A percentile compares a stretch with the other conserved stretches of the same genome.
Conservation (phyloP, 2,113 vertebrate species). For the Azemiops feae region DNA sequence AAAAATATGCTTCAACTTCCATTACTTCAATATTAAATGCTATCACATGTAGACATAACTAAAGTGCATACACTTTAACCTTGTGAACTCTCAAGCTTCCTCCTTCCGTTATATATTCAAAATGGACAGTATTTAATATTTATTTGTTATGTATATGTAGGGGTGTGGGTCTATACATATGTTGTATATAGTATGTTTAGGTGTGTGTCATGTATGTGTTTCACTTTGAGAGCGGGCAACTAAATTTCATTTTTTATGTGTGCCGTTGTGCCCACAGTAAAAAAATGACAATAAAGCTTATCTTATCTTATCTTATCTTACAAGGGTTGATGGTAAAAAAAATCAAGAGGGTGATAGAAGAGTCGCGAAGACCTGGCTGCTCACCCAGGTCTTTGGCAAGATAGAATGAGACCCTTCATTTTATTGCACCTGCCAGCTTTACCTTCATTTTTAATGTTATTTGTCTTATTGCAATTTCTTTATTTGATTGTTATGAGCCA, state of each 20-base stretch:
- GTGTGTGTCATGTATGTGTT: too few relatives aligned
- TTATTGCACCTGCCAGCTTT: neutral
- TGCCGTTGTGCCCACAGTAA: too few relatives aligned
- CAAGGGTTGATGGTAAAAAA: neutral
- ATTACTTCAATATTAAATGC: neutral
- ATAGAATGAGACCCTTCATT: neutral
- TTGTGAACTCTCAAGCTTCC: too few relatives aligned
- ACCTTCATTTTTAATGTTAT: neutral
- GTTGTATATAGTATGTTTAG: too few relatives aligned
- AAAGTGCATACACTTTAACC: neutral
- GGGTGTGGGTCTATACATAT: too few relatives aligned
- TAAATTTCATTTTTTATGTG: too few relatives aligned
- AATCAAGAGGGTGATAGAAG: neutral
- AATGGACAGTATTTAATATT: too few relatives aligned
- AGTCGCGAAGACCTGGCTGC: neutral
- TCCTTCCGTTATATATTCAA: too few relatives aligned
- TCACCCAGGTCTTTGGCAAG: neutral
- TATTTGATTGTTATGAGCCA: neutral
- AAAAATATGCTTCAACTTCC: neutral
- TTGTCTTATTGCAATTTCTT: neutral
- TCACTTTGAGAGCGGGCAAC: too few relatives aligned
- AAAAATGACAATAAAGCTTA: too few relatives aligned
- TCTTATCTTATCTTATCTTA: too few relatives aligned
- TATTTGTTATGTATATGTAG: too few relatives aligned
- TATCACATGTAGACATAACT: neutral